Percentiles rank a stretch among this genome's conserved stretches.
Conservation (phyloP, 1,140 invertebrate genomes). For the Rhysida immarginata region DNA sequence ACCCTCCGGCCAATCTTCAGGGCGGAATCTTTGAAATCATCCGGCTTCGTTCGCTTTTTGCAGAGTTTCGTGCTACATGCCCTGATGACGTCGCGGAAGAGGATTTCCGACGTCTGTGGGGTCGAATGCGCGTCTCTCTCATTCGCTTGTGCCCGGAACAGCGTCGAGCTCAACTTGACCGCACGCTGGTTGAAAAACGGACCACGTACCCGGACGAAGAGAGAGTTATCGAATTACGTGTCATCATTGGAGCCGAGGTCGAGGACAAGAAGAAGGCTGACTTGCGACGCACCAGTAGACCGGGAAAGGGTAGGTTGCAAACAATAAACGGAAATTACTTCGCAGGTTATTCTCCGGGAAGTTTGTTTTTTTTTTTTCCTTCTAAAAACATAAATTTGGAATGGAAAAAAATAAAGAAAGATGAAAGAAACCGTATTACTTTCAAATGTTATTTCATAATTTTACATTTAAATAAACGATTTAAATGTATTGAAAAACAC, state of each 20-base stretch:
- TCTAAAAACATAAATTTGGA: too few species aligned
- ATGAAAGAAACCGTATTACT: too few species aligned
- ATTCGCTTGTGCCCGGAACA: background rate
- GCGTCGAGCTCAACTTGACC: background rate
- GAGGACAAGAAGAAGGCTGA: background rate
- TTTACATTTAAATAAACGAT: too few species aligned
- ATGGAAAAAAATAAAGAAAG: too few species aligned
- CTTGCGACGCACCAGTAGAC: background rate
- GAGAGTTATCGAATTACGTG: background rate
- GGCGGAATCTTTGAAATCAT: constrained; percentile 5
- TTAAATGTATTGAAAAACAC: too few species aligned
- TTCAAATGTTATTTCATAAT: too few species aligned
- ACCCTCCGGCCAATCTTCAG: background rate
- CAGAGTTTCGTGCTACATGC: background rate
- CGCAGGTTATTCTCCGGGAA: background rate
- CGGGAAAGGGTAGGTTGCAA: background rate
- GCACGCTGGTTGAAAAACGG: background rate
- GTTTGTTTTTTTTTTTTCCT: too few species aligned
- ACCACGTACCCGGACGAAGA: background rate
- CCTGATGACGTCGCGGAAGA: constrained; percentile 3
- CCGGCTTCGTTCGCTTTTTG: background rate
- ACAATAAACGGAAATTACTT: background rate
- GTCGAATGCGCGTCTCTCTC: background rate
- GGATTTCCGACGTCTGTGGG: background rate
- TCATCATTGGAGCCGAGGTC: background rate